Base-by-base conservation (phyloP, 2,888 invertebrate genomes). In the Aphodius granarius region DNA sequence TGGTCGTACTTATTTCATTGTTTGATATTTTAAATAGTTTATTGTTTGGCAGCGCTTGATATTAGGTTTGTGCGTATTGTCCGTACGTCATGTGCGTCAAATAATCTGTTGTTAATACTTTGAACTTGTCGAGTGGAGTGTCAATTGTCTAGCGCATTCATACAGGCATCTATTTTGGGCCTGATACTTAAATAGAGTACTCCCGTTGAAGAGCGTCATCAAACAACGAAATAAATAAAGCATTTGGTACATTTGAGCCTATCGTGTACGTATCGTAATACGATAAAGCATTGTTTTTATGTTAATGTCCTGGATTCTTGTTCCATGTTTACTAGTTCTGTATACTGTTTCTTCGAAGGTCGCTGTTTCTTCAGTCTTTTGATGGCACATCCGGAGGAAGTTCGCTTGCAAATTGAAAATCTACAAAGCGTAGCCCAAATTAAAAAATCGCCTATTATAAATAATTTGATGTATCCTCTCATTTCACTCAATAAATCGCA, bases 301-400 rank as follows among this genome's bases (percentile, higher is more conserved):
- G 43, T 43, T 13, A 43, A 43, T 43, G 13, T 43, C 43, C 43
- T 13, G 43, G 43, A 43, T 0, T 43, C 43, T 43, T 43, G 43
- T 13, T 43, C 43, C 43, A 86, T 84, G 80, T 83, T 84, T 78
- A 81, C 81, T 65, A 86, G 81, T 81, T 86, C 85, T 19, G 85
- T 86, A 79, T 86, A 86, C 71, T 82, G 83, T 71, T 83, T 82
- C 66, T 83, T 84, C 0, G 84, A 82, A 19, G 85, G 83, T 68
- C 82, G 80, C 76, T 81, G 80, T 73, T 81, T 83, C 72, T 81
- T 81, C 66, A 81, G 43, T 43, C 43, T 43, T 13, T 6, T 9
- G 13, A 3, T 43, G 9, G 6, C 9, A 43, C 43, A 43, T 43
- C 43, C 43, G 43, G 43, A 43, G 43, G 43, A 43, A 43, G 43